A percentile compares a stretch with the other conserved stretches of the same genome.
These are phyloP conservation scores for Oreochromis aureus DNA, from an alignment of 2,113 vertebrate genomes.

Conservation along the genomic window DNA sequence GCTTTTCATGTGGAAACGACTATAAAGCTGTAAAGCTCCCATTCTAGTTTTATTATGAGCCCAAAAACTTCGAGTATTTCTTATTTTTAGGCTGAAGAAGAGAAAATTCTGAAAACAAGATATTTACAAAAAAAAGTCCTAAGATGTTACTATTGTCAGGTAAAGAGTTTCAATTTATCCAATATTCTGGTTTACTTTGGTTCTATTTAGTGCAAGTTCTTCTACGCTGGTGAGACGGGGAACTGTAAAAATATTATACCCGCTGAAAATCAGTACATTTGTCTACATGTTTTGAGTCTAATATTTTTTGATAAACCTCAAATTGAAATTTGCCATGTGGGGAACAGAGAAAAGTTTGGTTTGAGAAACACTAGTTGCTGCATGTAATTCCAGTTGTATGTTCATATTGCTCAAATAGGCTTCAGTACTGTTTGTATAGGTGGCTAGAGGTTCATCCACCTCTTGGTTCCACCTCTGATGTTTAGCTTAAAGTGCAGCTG, in stretches of 20 bases:
- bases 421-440: not conserved
- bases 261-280: not conserved
- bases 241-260: not conserved
- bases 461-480: not conserved
- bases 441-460: not conserved
- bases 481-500: not conserved
- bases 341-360: not conserved
- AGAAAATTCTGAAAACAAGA: not conserved
- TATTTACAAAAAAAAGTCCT: accelerated
- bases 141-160: accelerated
- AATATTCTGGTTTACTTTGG: not conserved
- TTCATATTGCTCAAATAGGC: not conserved
- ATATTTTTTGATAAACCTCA: not conserved
- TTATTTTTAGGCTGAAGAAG: not conserved
- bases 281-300: accelerated
- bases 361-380: not conserved
- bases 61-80: accelerated
- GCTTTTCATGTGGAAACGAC: not conserved
- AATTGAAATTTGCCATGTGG: not conserved
- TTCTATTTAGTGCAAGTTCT: not conserved
- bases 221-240: not conserved
- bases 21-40: not conserved
- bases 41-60: not conserved
- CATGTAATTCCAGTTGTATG: not conserved
- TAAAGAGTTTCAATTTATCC: not conserved